phyloP scores from a whole-genome alignment of 2,888 invertebrate genomes.

The Tenthredo mesomela region DNA sequence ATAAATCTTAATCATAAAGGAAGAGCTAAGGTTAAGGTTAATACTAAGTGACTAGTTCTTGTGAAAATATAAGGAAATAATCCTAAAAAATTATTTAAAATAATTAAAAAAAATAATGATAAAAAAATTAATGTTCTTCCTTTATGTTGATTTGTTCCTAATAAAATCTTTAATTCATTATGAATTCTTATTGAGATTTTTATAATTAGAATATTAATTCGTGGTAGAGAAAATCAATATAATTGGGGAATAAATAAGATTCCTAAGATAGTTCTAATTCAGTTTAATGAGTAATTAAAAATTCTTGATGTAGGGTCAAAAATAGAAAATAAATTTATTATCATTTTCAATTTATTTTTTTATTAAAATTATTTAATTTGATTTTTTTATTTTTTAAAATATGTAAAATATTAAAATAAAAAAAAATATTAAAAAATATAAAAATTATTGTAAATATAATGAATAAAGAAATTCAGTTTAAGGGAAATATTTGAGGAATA shows the following conservation, averaged over 20 bases:
- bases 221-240: slow-evolving; percentile 81
- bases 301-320: slow-evolving; percentile 83
- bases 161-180: slow-evolving; percentile 82
- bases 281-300: slow-evolving; percentile 81
- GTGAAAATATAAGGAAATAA: slow-evolving; percentile 87
- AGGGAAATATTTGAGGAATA: slow-evolving; percentile 85
- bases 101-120: slow-evolving; percentile 81
- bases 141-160: slow-evolving; percentile 76
- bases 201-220: slow-evolving; percentile 79
- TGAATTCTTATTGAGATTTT: slow-evolving; percentile 78
- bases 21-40: slow-evolving; percentile 82
- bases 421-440: slow-evolving; percentile 79
- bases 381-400: slow-evolving; percentile 67
- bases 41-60: slow-evolving; percentile 82
- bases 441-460: slow-evolving; percentile 77
- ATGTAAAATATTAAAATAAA: slow-evolving; percentile 77
- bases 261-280: slow-evolving; percentile 81
- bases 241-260: slow-evolving; percentile 79
- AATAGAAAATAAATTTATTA: slow-evolving; percentile 85
- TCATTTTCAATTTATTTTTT: slow-evolving; percentile 81
- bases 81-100: slow-evolving; percentile 86
- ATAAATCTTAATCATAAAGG: slow-evolving; percentile 85
- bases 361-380: slow-evolving; percentile 53
- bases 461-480: slow-evolving; percentile 79
- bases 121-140: slow-evolving; percentile 81